These are phyloP conservation scores for Oophaga pumilio DNA, from an alignment of 2,113 vertebrate genomes.

Conservation along the genomic window DNA sequence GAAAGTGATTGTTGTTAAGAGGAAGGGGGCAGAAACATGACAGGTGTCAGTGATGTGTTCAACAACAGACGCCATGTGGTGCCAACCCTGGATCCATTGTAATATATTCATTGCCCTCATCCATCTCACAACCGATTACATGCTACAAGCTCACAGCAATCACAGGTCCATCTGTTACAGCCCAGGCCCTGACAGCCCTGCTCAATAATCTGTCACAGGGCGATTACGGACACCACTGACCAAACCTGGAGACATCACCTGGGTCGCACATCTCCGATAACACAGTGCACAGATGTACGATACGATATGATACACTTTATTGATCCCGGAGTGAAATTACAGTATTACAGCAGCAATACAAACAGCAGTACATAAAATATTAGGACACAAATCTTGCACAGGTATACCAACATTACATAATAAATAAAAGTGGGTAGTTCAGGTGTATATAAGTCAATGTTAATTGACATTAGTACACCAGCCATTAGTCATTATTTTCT, in stretches of 20 bases:
- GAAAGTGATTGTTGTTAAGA: slow-evolving; percentile 22
- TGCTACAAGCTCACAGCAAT: not conserved
- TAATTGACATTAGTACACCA: no score
- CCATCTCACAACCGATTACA: slow-evolving; percentile 20
- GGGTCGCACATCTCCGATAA: not conserved
- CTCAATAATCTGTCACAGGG: not conserved
- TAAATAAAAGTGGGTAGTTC: no score
- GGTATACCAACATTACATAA: no score
- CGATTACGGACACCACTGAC: not conserved
- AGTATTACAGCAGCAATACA: no score
- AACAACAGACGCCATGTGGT: slow-evolving; percentile 9
- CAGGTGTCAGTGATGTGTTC: slow-evolving; percentile 6
- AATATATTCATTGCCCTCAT: not conserved
- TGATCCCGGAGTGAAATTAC: no score
- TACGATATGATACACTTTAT: no score
- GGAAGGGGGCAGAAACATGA: not conserved
- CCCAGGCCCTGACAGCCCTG: not conserved
- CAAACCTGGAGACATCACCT: not conserved
- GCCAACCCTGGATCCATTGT: not conserved
- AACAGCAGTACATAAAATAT: no score
- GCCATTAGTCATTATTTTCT: no score
- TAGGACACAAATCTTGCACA: no score
- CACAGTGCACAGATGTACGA: not conserved
- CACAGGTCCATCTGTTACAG: not conserved
- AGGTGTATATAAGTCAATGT: no score